These are phyloP conservation scores for Triops cancriformis DNA, from an alignment of 1,140 invertebrate species.

Conservation along the genomic window DNA sequence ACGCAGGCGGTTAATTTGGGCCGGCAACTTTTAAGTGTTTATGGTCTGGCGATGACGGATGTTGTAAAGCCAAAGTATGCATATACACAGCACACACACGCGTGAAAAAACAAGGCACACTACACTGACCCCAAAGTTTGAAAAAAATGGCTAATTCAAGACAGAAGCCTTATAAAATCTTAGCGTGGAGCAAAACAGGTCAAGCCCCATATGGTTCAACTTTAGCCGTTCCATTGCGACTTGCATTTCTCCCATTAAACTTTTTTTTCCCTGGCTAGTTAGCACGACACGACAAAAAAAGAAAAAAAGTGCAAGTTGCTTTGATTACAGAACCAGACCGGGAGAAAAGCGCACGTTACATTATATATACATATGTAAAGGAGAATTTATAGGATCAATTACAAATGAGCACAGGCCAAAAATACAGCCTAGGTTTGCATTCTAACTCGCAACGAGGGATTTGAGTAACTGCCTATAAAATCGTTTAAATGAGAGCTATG, in stretches of 20 bases:
- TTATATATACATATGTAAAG: background rate
- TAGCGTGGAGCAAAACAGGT: background rate
- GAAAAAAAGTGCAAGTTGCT: background rate
- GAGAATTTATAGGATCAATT: conserved; percentile 7
- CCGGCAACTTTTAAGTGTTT: background rate
- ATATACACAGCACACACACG: conserved; percentile 4
- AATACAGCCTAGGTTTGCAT: background rate
- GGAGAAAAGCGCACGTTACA: background rate
- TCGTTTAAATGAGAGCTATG: background rate
- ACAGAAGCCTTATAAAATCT: background rate
- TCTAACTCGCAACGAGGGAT: background rate
- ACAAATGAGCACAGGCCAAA: conserved; percentile 1
- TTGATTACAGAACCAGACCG: background rate
- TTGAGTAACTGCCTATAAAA: background rate
- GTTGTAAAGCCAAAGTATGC: conserved; percentile 13
- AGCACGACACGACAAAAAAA: background rate
- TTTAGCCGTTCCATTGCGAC: background rate
- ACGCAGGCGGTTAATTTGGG: background rate
- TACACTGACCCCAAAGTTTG: background rate
- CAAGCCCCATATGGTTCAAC: background rate
- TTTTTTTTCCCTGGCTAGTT: background rate
- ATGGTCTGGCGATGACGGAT: conserved; percentile 12
- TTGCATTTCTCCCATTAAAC: conserved; percentile 5
- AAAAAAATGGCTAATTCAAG: conserved; percentile 14
- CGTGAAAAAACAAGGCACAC: background rate